A percentile compares a stretch with the other conserved stretches of the same genome.
Evolutionary conservation across 2,888 invertebrate genomes (phyloP).

Genomic region (Dicyrtoma fusca): DNA sequence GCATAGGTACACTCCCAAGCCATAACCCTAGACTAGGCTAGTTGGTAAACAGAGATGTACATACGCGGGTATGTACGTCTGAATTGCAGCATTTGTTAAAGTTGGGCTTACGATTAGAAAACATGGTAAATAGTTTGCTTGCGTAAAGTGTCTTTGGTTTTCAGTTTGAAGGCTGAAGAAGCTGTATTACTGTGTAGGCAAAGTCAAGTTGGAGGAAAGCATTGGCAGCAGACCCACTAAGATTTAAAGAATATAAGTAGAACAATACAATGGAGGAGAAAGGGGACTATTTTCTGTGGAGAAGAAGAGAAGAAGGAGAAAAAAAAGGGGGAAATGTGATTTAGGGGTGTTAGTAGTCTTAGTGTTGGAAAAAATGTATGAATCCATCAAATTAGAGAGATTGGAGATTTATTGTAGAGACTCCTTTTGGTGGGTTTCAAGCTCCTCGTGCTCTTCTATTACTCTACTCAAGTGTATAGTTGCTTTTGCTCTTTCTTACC

Average conservation of each 20-base stretch:
- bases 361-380: conserved; percentile 47
- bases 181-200: background rate
- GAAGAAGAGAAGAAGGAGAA: conserved; percentile 18
- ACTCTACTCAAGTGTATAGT: conserved; percentile 20
- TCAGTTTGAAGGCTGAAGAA: too few relatives aligned
- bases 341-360: conserved; percentile 44
- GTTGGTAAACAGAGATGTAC: too few relatives aligned
- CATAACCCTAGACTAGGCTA: too few relatives aligned
- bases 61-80: too few relatives aligned
- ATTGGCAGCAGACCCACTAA: background rate
- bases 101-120: too few relatives aligned
- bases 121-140: too few relatives aligned
- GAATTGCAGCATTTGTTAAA: too few relatives aligned
- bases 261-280: conserved; percentile 18
- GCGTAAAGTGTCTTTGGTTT: too few relatives aligned
- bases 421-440: conserved; percentile 34
- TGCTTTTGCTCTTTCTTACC: conserved; percentile 11
- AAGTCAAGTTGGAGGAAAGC: background rate
- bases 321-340: conserved; percentile 40
- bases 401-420: conserved; percentile 54
- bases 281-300: conserved; percentile 39
- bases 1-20: too few relatives aligned
- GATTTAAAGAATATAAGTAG: conserved; percentile 7
- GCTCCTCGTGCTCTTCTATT: conserved; percentile 11
- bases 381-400: conserved; percentile 57